Evolutionary conservation across 1,140 invertebrate species (phyloP), one percentile per base, ranked within the genome.

Genomic region (Drosophila subobscura): DNA sequence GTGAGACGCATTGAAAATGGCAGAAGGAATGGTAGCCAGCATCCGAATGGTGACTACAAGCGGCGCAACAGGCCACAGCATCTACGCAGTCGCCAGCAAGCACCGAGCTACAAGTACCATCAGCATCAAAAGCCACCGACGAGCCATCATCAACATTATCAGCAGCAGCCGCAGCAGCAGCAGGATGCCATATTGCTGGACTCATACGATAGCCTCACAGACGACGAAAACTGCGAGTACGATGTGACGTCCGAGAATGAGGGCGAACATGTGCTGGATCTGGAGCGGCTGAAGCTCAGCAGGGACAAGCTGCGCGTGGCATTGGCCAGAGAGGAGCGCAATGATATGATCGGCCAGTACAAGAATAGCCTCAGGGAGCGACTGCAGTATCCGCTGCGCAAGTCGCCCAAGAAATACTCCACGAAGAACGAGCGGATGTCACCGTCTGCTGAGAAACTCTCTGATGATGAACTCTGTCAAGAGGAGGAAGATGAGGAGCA

Each of bases 281-380:
- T 84, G 22, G 47, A 77, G 6, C 58, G 53, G 0, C 46, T 84
- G 0, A 74, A 64, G 7, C 23, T 84, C 3, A 91, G 70, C 53
- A 50, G 89, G 5, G 64, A 85, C 14, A 88, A 91, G 33, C 50
- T 91, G 42, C 76, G 79, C 2, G 60, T 91, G 22, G 90, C 90
- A 0, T 54, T 91, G 42, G 81, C 85, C 0, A 51, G 67, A 1
- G 47, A 73, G 8, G 77, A 59, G 3, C 54, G 66, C 8, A 45
- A 56, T 40, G 60, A 88, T 3, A 42, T 61, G 4, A 45, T 53
- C 12, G 8, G 68, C 10, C 50, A 74, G 10, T 83, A 81, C 5
- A 89, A 68, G 29, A 64, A 66, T 12, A 89, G 84, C 47, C 49
- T 89, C 1, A 72, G 37, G 12, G 84, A 89, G 22, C 59, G 79